Conservation (phyloP, 1,140 invertebrate genomes). For the Cheumatopsyche charites region DNA sequence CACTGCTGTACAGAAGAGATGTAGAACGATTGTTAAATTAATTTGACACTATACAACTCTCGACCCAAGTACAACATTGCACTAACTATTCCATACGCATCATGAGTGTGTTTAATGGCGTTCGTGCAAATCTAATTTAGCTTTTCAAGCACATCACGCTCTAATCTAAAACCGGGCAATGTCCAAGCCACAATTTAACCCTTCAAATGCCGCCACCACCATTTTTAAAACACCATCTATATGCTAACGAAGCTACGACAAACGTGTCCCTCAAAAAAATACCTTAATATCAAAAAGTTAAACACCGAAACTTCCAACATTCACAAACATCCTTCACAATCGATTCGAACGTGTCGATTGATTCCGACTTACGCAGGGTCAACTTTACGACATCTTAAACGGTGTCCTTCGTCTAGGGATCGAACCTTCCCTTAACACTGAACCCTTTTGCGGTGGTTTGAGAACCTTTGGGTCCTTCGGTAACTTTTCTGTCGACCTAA, state of each 20-base stretch:
- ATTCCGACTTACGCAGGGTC: too few species aligned
- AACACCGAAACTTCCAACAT: too few species aligned
- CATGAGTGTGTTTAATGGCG: background rate
- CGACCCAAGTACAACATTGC: background rate
- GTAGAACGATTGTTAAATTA: background rate
- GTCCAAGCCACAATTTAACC: background rate
- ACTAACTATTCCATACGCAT: background rate
- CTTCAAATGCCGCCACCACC: background rate
- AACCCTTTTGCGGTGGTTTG: conserved; percentile 1
- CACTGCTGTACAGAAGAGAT: background rate
- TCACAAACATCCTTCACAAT: too few species aligned
- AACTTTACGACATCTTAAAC: background rate
- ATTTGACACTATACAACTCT: background rate
- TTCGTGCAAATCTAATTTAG: background rate
- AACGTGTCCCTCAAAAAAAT: too few species aligned
- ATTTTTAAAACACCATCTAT: background rate
- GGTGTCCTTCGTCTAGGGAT: background rate
- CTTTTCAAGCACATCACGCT: conserved; percentile 14
- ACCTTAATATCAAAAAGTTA: too few species aligned
- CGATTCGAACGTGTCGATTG: too few species aligned
- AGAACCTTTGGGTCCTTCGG: too few species aligned
- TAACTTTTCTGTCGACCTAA: background rate
- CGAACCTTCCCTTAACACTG: too few species aligned
- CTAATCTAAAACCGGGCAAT: background rate
- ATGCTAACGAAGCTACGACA: background rate